A percentile compares a stretch with the other conserved stretches of the same genome.
These are phyloP conservation scores for Dromius quadrimaculatus DNA, from an alignment of 2,888 invertebrate species.

Conservation along the genomic window DNA sequence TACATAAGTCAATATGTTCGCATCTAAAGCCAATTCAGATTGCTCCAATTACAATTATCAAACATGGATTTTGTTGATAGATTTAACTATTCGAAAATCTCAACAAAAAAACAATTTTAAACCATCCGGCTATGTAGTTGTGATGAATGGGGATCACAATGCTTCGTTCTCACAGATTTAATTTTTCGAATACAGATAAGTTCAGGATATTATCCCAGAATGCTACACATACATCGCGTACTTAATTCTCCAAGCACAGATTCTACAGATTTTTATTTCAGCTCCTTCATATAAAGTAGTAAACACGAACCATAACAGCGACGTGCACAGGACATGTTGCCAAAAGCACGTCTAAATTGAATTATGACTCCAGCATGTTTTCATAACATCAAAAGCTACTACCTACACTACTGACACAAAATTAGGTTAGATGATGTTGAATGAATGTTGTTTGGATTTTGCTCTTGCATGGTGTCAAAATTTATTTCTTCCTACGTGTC, in stretches of 20 bases:
- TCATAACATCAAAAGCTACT: slow-evolving; percentile 24
- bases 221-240: slow-evolving; percentile 20
- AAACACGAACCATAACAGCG: slow-evolving; percentile 24
- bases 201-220: slow-evolving; percentile 19
- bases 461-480: slow-evolving; percentile 1
- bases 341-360: not conserved
- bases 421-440: slow-evolving; percentile 32
- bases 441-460: slow-evolving; percentile 31
- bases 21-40: too few relatives aligned
- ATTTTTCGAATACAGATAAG: slow-evolving; percentile 31
- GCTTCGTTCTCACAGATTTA: slow-evolving; percentile 15
- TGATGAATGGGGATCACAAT: slow-evolving; percentile 7
- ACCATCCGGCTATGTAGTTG: too few relatives aligned
- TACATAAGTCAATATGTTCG: too few relatives aligned
- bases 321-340: slow-evolving; percentile 8
- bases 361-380: slow-evolving; percentile 18
- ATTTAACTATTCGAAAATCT: too few relatives aligned
- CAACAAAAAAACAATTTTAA: too few relatives aligned
- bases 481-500: slow-evolving; percentile 18
- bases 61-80: too few relatives aligned
- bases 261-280: slow-evolving; percentile 20
- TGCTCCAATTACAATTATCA: too few relatives aligned
- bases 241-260: slow-evolving; percentile 32
- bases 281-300: slow-evolving; percentile 27
- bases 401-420: slow-evolving; percentile 8